These are phyloP conservation scores for Axinella damicornis DNA, from an alignment of 37 sponge, comb jelly and placozoan species.

Conservation along the genomic window DNA sequence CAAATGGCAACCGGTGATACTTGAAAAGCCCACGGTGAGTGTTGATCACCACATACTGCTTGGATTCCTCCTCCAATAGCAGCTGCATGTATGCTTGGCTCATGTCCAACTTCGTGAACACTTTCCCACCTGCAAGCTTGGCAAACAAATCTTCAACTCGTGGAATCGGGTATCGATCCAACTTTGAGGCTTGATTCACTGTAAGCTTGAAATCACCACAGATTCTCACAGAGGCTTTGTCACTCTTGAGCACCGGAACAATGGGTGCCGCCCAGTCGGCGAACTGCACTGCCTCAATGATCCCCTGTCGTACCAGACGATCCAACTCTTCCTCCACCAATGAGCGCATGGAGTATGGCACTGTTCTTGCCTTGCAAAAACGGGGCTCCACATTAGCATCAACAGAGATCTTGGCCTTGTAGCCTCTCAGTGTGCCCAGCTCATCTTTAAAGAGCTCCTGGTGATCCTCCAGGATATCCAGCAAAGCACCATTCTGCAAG, in stretches of 20 bases:
- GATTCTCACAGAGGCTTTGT: slow-evolving; percentile 8
- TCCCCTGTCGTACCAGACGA: slow-evolving; percentile 8
- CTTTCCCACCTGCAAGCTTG: neutral
- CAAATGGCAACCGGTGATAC: neutral
- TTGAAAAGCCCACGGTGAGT: slow-evolving; percentile 4
- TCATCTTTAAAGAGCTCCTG: neutral
- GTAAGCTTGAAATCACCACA: slow-evolving; percentile 12
- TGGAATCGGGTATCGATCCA: slow-evolving; percentile 1
- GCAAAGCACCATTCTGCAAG: no score
- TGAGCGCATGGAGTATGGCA: slow-evolving; percentile 21
- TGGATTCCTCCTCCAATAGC: slow-evolving; percentile 6
- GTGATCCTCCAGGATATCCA: neutral
- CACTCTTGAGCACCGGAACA: slow-evolving; percentile 49
- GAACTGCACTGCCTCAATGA: slow-evolving; percentile 18
- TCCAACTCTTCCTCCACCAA: slow-evolving; percentile 11
- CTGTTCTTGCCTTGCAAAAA: slow-evolving; percentile 2
- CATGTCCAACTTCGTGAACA: slow-evolving; percentile 40
- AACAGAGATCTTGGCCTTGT: slow-evolving; percentile 11
- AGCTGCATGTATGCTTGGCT: slow-evolving; percentile 13
- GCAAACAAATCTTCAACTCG: neutral
- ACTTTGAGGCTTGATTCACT: slow-evolving; percentile 19
- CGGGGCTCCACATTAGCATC: neutral
- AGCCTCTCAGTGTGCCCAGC: neutral
- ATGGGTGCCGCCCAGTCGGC: slow-evolving; percentile 65
- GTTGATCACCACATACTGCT: slow-evolving; percentile 17